Conservation (phyloP, 2,888 invertebrate species). For the Apotomis betuletana region DNA sequence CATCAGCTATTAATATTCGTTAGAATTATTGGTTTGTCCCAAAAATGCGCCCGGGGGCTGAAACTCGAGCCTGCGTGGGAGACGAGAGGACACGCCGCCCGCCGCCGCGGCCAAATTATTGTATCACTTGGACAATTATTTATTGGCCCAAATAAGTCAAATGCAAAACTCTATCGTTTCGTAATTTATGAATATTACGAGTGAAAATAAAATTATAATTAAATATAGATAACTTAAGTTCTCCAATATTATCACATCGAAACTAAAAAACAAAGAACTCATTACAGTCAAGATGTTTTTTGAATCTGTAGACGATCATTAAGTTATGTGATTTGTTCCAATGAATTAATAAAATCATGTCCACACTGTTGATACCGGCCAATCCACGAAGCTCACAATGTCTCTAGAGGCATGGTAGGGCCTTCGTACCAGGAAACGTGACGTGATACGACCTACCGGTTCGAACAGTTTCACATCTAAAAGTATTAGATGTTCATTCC, state of each 20-base stretch:
- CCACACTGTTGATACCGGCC: conserved; percentile 39
- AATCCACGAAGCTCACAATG: conserved; percentile 48
- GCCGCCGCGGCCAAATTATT: conserved; percentile 44
- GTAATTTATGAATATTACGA: conserved; percentile 12
- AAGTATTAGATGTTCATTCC: conserved; percentile 9
- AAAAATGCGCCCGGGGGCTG: conserved; percentile 81
- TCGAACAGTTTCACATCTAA: conserved; percentile 49
- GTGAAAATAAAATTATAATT: neutral
- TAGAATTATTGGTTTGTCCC: conserved; percentile 83
- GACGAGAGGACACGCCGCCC: conserved; percentile 69
- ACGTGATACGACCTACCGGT: conserved; percentile 55
- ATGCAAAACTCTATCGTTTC: neutral
- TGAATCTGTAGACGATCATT: neutral
- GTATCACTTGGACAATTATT: conserved; percentile 59
- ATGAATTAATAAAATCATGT: conserved; percentile 8
- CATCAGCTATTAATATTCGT: conserved; percentile 81
- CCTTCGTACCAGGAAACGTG: conserved; percentile 64
- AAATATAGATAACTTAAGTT: neutral
- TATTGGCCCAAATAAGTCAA: conserved; percentile 45
- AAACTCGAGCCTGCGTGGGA: conserved; percentile 75
- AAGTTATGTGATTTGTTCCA: neutral
- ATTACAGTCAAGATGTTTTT: neutral
- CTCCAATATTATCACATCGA: neutral
- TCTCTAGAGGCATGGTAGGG: conserved; percentile 48
- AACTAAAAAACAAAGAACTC: neutral